These are phyloP conservation scores for Leptinotarsa rubiginosa DNA, from an alignment of 2,888 invertebrate species.

Conservation along the genomic window DNA sequence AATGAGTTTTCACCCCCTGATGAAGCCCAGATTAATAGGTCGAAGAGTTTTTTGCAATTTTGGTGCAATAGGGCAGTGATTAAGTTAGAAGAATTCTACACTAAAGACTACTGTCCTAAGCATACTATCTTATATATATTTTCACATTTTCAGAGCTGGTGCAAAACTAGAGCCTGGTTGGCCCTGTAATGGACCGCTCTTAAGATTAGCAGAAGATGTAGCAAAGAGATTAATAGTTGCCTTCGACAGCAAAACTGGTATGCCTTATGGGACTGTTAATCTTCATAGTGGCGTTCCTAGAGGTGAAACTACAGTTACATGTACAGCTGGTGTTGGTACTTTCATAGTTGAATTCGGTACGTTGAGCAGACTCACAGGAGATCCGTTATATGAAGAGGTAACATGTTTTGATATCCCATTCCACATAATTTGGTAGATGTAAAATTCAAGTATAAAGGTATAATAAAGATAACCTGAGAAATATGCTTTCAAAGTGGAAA, in stretches of 20 bases:
- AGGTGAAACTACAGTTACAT: conserved; percentile 96
- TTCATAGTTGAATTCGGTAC: conserved; percentile 97
- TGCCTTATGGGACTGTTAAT: conserved; percentile 99
- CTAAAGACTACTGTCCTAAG: too few relatives aligned
- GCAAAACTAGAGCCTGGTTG: conserved; percentile 89
- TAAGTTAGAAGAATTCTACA: too few relatives aligned
- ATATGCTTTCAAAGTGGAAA: too few relatives aligned
- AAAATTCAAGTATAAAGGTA: not conserved
- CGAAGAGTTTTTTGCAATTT: too few relatives aligned
- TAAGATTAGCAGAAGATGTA: conserved; percentile 93
- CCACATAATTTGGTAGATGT: not conserved
- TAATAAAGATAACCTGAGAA: too few relatives aligned
- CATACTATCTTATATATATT: not conserved
- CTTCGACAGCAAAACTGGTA: conserved; percentile 90
- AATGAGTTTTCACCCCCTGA: too few relatives aligned
- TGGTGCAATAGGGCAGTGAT: too few relatives aligned
- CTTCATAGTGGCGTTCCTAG: conserved; percentile 90
- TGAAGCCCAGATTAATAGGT: too few relatives aligned
- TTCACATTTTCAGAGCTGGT: conserved; percentile 73
- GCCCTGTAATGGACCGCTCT: conserved; percentile 96
- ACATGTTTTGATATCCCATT: conserved; percentile 11
- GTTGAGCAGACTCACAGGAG: conserved; percentile 91
- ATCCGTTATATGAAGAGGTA: conserved; percentile 93
- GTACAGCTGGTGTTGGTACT: conserved; percentile 98
- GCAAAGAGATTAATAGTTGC: conserved; percentile 91